Conservation (phyloP, 1,140 invertebrate species). For the Adelges cooleyi region DNA sequence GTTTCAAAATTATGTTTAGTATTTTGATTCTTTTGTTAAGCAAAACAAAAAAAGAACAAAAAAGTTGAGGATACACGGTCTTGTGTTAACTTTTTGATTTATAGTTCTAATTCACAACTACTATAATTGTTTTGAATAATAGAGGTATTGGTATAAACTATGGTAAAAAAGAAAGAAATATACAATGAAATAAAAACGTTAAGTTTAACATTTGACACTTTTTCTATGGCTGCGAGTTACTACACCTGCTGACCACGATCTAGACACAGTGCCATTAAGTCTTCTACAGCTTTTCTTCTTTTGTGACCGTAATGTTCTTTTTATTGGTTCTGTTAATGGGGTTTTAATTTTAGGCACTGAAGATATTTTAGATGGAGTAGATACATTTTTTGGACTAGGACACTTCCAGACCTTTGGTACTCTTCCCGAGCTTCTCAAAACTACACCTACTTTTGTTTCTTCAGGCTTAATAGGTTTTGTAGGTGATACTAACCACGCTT, state of each 20-base stretch:
- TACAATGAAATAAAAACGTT: background rate
- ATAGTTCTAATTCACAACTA: too few relatives aligned
- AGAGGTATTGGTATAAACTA: too few relatives aligned
- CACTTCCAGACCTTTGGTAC: conserved; percentile 6
- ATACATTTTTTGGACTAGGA: background rate
- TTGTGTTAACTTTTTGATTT: too few relatives aligned
- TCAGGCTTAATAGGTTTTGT: conserved; percentile 12
- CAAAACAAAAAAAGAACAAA: too few relatives aligned
- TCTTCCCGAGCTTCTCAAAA: conserved; percentile 21
- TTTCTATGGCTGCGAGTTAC: conserved; percentile 20
- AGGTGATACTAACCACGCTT: background rate
- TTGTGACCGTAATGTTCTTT: conserved; percentile 19
- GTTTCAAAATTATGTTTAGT: too few relatives aligned
- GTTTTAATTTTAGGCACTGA: conserved; percentile 17
- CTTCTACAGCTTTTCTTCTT: conserved; percentile 3
- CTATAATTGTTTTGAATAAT: too few relatives aligned
- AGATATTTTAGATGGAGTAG: background rate
- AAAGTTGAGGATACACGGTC: too few relatives aligned
- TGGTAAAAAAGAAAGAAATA: background rate
- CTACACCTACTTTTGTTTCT: conserved; percentile 9
- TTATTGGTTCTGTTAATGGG: conserved; percentile 19
- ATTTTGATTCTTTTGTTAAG: too few relatives aligned
- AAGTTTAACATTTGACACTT: conserved; percentile 5
- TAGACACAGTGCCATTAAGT: background rate
- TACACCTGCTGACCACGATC: conserved; percentile 9